Percentiles rank a stretch among this genome's conserved stretches.
Evolutionary conservation across 2,888 invertebrate genomes (phyloP).

Genomic region (Invenusta paracnida): DNA sequence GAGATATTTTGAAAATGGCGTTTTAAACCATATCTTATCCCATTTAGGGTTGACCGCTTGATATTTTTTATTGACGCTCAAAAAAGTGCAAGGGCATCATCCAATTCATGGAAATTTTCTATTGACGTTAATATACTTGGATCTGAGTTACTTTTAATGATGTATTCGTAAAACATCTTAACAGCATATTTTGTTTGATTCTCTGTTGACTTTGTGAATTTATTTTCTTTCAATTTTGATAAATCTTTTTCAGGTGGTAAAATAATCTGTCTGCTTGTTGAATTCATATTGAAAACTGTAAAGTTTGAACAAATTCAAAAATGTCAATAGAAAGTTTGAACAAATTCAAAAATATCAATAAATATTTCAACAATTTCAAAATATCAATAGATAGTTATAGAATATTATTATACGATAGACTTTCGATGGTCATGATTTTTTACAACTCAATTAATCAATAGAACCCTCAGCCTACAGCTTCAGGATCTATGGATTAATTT

Average conservation of each 20-base stretch:
- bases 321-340: background rate
- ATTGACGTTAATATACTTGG: too few relatives aligned
- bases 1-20: background rate
- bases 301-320: background rate
- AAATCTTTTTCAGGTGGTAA: constrained; percentile 3
- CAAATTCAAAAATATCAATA: constrained; percentile 16
- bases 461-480: too few relatives aligned
- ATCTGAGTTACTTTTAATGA: constrained; percentile 10
- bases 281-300: constrained; percentile 9
- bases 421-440: too few relatives aligned
- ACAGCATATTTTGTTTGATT: background rate
- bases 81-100: background rate
- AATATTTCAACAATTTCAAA: too few relatives aligned
- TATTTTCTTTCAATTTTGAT: constrained; percentile 19
- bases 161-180: constrained; percentile 18
- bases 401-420: background rate
- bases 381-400: background rate
- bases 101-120: background rate
- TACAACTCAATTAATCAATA: too few relatives aligned
- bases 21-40: background rate
- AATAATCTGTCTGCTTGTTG: background rate
- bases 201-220: background rate
- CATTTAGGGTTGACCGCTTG: background rate
- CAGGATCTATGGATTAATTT: constrained; percentile 11
- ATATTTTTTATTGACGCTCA: background rate